These are phyloP conservation scores for Leptobrachium leishanense DNA, from an alignment of 2,113 vertebrate genomes.

Conservation along the genomic window DNA sequence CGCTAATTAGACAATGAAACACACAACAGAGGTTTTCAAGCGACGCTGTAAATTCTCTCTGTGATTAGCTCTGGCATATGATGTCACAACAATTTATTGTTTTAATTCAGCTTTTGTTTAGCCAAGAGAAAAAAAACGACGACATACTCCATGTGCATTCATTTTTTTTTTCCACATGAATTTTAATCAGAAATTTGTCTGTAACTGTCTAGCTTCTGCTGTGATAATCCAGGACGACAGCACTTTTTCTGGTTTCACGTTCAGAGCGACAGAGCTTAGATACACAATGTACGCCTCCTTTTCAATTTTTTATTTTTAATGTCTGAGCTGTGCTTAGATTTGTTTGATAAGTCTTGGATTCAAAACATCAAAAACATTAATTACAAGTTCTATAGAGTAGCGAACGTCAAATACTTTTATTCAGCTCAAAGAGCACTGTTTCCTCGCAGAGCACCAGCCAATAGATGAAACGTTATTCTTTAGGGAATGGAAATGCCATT, in stretches of 20 bases:
- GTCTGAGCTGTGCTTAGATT: not conserved
- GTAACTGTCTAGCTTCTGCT: not conserved
- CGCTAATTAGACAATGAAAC: slow-evolving; percentile 20
- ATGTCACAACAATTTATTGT: slow-evolving; percentile 47
- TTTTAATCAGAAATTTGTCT: slow-evolving; percentile 13
- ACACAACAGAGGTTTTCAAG: slow-evolving; percentile 23
- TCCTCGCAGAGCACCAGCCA: no score
- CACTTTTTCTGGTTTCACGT: not conserved
- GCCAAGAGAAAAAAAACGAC: not conserved
- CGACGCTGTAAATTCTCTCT: slow-evolving; percentile 19
- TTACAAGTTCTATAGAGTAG: not conserved
- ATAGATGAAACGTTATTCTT: no score
- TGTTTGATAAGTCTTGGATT: not conserved
- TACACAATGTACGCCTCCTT: not conserved
- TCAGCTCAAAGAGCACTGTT: no score
- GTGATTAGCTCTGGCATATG: slow-evolving; percentile 41
- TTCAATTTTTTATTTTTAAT: slow-evolving; percentile 20
- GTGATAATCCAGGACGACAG: not conserved
- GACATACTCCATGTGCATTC: not conserved
- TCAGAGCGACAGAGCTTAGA: not conserved
- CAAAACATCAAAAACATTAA: not conserved
- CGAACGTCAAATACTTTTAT: not conserved
- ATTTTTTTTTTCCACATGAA: not conserved
- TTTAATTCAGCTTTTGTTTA: slow-evolving; percentile 42
- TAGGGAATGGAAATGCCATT: no score